A percentile compares a stretch with the other conserved stretches of the same genome.
These are phyloP conservation scores for Lottia gigantea DNA, from an alignment of 2,888 invertebrate species.

Conservation along the genomic window DNA sequence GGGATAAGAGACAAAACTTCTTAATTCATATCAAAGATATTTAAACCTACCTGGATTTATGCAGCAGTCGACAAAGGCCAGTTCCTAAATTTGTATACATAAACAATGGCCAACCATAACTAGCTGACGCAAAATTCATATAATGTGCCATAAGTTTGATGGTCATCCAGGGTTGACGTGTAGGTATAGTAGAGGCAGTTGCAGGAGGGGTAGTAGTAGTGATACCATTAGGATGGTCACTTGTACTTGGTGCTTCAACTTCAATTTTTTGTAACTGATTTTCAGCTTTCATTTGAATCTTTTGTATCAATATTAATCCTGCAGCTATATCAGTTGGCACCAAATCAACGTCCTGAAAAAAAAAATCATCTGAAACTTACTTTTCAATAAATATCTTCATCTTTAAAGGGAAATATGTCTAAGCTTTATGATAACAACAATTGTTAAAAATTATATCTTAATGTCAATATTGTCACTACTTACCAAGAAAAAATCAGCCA, in stretches of 20 bases:
- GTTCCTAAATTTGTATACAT: conserved; percentile 81
- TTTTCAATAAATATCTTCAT: background rate
- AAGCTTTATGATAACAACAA: background rate
- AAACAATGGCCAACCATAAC: conserved; percentile 90
- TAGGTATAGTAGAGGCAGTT: conserved; percentile 3
- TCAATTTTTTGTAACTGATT: conserved; percentile 30
- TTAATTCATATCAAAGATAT: no score
- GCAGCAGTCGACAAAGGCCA: conserved; percentile 78
- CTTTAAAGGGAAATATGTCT: no score
- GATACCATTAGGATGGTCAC: no score
- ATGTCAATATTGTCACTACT: background rate
- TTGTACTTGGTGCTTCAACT: background rate
- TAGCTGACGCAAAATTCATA: conserved; percentile 82
- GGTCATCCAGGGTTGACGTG: conserved; percentile 78
- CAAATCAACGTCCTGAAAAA: conserved; percentile 79
- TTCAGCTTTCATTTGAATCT: conserved; percentile 44
- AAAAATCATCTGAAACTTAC: background rate
- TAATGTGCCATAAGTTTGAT: conserved; percentile 81
- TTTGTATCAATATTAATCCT: conserved; percentile 81
- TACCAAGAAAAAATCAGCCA: conserved; percentile 79
- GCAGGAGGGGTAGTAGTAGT: background rate
- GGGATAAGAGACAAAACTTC: no score
- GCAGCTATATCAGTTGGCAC: conserved; percentile 90
- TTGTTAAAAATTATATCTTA: no score
- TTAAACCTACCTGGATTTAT: conserved; percentile 49